These are phyloP conservation scores for Achroia grisella DNA, from an alignment of 1,140 invertebrate genomes.

Conservation along the genomic window DNA sequence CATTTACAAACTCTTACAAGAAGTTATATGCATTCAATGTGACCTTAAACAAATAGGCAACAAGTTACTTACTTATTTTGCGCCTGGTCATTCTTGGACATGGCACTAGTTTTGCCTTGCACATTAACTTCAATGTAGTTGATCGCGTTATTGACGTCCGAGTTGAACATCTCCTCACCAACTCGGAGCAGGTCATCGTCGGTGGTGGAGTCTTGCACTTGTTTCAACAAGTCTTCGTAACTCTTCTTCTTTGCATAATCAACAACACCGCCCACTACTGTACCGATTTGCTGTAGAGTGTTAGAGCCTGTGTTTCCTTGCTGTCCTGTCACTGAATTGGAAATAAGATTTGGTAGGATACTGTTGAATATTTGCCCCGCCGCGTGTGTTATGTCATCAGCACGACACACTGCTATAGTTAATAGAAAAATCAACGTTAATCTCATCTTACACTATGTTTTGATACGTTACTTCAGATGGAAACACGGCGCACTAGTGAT, in stretches of 20 bases:
- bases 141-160: conserved; percentile 62
- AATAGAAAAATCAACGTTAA: conserved; percentile 32
- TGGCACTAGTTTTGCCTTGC: conserved; percentile 62
- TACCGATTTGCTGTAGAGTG: conserved; percentile 54
- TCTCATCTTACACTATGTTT: conserved; percentile 36
- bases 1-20: too few relatives aligned
- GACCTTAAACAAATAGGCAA: too few relatives aligned
- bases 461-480: conserved; percentile 39
- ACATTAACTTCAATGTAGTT: conserved; percentile 64
- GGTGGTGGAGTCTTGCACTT: conserved; percentile 52
- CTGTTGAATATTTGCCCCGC: conserved; percentile 63
- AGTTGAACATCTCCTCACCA: conserved; percentile 66
- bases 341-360: conserved; percentile 56
- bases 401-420: conserved; percentile 29
- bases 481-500: conserved; percentile 60
- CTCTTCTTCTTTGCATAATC: conserved; percentile 67
- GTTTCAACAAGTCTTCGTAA: conserved; percentile 55
- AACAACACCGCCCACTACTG: conserved; percentile 59
- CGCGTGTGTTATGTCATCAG: conserved; percentile 53
- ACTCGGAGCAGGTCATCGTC: conserved; percentile 58
- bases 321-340: conserved; percentile 44
- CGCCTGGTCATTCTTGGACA: conserved; percentile 60
- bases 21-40: too few relatives aligned
- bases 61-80: conserved; percentile 42
- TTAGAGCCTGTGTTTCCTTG: conserved; percentile 51